A percentile compares a stretch with the other conserved stretches of the same genome.
These are phyloP conservation scores for Tenualosa ilisha DNA, from an alignment of 2,797 vertebrate species.

Conservation along the genomic window DNA sequence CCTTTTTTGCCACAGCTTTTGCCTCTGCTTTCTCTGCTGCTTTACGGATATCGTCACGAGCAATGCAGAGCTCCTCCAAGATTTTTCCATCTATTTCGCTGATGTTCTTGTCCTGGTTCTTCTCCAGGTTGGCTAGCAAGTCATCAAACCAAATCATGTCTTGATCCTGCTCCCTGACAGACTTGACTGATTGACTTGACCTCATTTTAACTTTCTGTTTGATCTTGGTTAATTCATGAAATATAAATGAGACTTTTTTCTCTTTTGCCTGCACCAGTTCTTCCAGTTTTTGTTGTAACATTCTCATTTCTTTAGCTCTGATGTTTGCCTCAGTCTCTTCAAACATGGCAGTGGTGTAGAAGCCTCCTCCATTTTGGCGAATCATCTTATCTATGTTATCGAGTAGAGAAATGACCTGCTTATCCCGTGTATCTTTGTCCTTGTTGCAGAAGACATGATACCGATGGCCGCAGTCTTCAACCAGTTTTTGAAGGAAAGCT, in stretches of 20 bases:
- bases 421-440: not conserved
- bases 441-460: conserved; percentile 37
- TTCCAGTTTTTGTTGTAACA: not conserved
- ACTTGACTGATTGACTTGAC: not conserved
- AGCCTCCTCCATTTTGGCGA: conserved; percentile 25
- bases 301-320: conserved; percentile 2
- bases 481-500: not conserved
- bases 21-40: not conserved
- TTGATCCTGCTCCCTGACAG: not conserved
- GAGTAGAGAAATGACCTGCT: conserved; percentile 31
- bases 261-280: not conserved
- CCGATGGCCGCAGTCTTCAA: conserved; percentile 26
- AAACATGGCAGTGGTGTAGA: conserved; percentile 29
- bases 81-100: not conserved
- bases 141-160: not conserved
- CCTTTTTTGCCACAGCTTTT: not conserved
- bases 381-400: conserved; percentile 39
- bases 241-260: not conserved
- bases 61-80: not conserved
- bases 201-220: not conserved
- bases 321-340: conserved; percentile 19
- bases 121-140: not conserved
- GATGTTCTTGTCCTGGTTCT: not conserved
- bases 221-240: not conserved
- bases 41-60: not conserved